Percentiles rank a stretch among this genome's conserved stretches.
phyloP scores from a whole-genome alignment of 2,113 vertebrate species.

The Eublepharis macularius region DNA sequence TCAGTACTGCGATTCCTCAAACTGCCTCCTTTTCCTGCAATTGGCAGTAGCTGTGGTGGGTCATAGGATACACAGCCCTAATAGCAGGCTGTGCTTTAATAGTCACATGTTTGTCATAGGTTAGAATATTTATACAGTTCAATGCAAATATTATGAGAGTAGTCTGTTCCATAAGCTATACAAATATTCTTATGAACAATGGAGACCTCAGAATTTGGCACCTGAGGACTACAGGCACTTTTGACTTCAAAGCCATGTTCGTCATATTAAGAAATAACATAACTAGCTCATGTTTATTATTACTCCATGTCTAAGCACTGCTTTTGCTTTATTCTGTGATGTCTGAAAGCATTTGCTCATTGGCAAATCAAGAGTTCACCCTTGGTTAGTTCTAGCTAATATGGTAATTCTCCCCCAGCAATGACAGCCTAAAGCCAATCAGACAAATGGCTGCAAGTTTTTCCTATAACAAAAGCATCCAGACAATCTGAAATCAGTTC shows the following conservation, averaged over 20 bases:
- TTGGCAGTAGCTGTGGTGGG: constrained; percentile 60
- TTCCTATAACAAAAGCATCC: not conserved
- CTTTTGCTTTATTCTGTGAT: not conserved
- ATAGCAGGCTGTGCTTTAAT: not conserved
- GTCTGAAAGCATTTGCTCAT: not conserved
- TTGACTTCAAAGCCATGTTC: not conserved
- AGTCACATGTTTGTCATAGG: constrained; percentile 16
- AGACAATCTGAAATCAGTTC: not conserved
- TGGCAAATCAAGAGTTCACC: not conserved
- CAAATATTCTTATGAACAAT: not conserved
- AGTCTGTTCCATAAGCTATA: not conserved
- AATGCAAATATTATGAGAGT: constrained; percentile 45
- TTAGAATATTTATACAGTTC: constrained; percentile 42
- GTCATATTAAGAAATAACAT: not conserved
- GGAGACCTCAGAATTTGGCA: not conserved
- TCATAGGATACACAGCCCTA: constrained; percentile 46
- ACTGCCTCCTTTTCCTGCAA: constrained; percentile 68
- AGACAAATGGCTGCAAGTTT: not conserved
- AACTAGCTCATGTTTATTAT: not conserved
- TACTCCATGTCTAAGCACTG: not conserved
- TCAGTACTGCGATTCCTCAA: constrained; percentile 44
- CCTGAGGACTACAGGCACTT: not conserved
- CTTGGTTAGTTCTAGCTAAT: not conserved
- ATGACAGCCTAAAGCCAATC: not conserved
- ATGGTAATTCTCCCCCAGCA: not conserved